A percentile compares a stretch with the other conserved stretches of the same genome.
Conservation (phyloP, 1,140 invertebrate genomes). For the Calosoma granatense region DNA sequence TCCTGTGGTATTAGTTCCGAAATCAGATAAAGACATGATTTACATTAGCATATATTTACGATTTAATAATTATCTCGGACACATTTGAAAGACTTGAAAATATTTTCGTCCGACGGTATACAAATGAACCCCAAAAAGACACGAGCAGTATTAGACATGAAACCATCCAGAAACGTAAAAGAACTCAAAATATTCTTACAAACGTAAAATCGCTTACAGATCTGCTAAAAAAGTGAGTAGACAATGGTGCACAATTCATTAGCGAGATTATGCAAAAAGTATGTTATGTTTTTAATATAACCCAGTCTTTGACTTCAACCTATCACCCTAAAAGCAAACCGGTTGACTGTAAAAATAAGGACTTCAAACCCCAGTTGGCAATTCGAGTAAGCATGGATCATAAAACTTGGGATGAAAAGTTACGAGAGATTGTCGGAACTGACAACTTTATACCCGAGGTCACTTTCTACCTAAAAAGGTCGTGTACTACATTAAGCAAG, state of each 20-base stretch:
- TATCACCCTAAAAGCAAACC: not conserved
- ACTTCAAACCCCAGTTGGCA: not conserved
- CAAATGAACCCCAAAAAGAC: too few species aligned
- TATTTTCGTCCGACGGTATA: too few species aligned
- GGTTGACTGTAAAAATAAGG: not conserved
- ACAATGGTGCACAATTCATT: too few species aligned
- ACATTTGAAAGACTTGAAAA: too few species aligned
- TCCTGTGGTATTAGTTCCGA: slow-evolving; percentile 38
- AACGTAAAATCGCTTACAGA: too few species aligned
- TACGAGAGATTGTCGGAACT: not conserved
- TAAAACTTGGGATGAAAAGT: not conserved
- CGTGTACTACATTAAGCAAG: not conserved
- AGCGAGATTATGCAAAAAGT: not conserved
- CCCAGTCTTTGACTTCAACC: not conserved
- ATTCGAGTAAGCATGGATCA: not conserved
- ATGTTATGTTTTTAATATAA: not conserved
- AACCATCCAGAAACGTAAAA: too few species aligned
- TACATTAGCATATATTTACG: slow-evolving; percentile 13
- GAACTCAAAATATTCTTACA: too few species aligned
- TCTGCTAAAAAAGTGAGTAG: too few species aligned
- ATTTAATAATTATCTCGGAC: too few species aligned
- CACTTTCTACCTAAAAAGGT: not conserved
- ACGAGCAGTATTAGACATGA: too few species aligned
- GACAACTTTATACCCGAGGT: not conserved
- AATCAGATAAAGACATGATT: slow-evolving; percentile 28